Conservation (phyloP, 1,140 invertebrate genomes). For the Kradibia gibbosae region DNA sequence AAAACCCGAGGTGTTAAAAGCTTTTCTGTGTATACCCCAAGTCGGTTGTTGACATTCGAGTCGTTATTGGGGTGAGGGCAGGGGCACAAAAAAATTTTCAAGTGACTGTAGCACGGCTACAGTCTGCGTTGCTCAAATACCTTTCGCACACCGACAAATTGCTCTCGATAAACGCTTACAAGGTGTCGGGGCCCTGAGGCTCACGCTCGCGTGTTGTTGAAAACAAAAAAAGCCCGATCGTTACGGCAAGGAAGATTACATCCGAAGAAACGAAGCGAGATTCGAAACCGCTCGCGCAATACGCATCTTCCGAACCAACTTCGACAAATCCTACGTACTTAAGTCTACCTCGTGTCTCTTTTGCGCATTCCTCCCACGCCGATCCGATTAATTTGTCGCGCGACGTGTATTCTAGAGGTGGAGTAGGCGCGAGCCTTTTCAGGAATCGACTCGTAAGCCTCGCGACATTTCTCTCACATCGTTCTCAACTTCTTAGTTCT, state of each 20-base stretch:
- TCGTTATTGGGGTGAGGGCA: constrained; percentile 11
- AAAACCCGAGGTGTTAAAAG: constrained; percentile 43
- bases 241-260: neutral
- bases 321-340: constrained; percentile 31
- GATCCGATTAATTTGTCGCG: constrained; percentile 50
- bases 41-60: constrained; percentile 33
- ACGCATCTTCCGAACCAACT: neutral
- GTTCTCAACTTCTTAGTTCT: constrained; percentile 3
- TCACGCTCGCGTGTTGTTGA: neutral
- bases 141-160: constrained; percentile 16
- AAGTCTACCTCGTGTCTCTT: neutral
- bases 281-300: neutral
- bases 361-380: neutral
- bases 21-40: constrained; percentile 27
- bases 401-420: neutral
- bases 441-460: constrained; percentile 58
- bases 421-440: constrained; percentile 58
- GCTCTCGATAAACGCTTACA: constrained; percentile 4
- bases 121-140: neutral
- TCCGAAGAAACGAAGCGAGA: neutral
- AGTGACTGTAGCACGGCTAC: neutral
- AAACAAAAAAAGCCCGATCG: neutral
- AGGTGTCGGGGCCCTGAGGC: neutral
- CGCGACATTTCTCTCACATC: neutral
- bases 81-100: constrained; percentile 12